Evolutionary conservation across 2,113 vertebrate species (phyloP), one percentile per base, ranked within the genome.

Genomic region (Corydoras maculifer): DNA sequence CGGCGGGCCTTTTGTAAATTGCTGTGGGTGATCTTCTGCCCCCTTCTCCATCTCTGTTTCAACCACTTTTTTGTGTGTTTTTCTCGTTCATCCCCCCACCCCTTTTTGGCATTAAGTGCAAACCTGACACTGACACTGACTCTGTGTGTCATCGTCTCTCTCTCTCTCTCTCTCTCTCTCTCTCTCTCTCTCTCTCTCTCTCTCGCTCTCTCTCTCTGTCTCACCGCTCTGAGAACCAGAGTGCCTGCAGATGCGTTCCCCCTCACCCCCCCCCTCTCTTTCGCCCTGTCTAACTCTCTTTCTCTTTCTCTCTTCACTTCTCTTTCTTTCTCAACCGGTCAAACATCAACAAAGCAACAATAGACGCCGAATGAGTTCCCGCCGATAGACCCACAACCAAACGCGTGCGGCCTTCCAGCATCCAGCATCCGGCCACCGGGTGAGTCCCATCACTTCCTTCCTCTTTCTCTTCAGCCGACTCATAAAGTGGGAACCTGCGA

Each of bases 41-140:
- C 58, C 54, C 66, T 35, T 14, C 65, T 54, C 66, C 72, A 29
- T 71, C 60, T 70, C 58, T 67, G 55, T 72, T 73, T 73, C 68
- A 68, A 60, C 69, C 55, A 3, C 68, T 70, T 72, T 70, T 62
- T 60, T 70, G 73, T 82, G 18, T 25, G 18, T 25, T 25, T 25
- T 76, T 57, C 48, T 80, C 82, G 49, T 82, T 74, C 71, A 70
- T 75, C 75, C 60, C 18, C 70, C 65, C 71, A 65, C 59, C 70
- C 69, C 72, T 84, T 85, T 86, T 78, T 83, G 81, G 84, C 86
- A 86, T 86, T 88, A 86, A 84, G 84, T 87, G 84, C 83, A 86
- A 82, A 80, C 83, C 82, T 87, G 87, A 87, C 86, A 86, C 83
- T 84, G 84, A 85, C 81, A 83, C 80, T 87, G 83, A 87, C 75